Percentiles rank a stretch among this genome's conserved stretches.
Evolutionary conservation across 2,797 vertebrate genomes (phyloP).

Genomic region (Sebastes kiyomatsui): DNA sequence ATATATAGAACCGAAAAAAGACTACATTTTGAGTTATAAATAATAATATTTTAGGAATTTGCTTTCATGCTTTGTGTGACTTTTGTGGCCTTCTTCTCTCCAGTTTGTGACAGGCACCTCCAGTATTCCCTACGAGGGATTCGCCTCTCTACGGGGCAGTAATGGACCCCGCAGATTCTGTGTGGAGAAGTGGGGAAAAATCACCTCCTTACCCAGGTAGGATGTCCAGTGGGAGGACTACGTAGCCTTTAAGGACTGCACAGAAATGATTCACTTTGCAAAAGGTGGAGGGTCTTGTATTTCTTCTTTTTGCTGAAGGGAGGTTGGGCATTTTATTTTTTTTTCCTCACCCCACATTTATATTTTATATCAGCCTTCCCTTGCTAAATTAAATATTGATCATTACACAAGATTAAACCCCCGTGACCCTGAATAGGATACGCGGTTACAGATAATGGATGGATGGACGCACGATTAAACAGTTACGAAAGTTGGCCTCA

Average conservation of each 20-base stretch:
- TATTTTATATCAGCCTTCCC: neutral
- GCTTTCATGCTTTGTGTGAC: neutral
- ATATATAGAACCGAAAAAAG: neutral
- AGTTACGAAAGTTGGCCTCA: neutral
- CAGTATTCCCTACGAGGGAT: constrained; percentile 97
- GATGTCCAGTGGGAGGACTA: neutral
- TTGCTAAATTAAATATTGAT: neutral
- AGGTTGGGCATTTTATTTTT: neutral
- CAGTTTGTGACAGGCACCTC: constrained; percentile 98
- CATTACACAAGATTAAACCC: neutral
- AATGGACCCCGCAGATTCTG: constrained; percentile 96
- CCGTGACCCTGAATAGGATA: too few relatives aligned
- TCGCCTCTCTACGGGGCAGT: constrained; percentile 93
- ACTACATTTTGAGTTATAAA: neutral
- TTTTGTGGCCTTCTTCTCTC: neutral
- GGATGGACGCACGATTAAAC: neutral
- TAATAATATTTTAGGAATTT: neutral
- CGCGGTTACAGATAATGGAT: too few relatives aligned
- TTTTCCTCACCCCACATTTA: neutral
- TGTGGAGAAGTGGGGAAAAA: constrained; percentile 98
- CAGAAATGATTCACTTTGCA: neutral
- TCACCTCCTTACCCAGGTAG: constrained; percentile 95
- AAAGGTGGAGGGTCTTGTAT: neutral
- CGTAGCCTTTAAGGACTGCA: neutral
- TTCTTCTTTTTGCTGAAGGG: neutral